phyloP scores from a whole-genome alignment of 2,888 invertebrate species.

The Scaptomyza cyrtandrae region DNA sequence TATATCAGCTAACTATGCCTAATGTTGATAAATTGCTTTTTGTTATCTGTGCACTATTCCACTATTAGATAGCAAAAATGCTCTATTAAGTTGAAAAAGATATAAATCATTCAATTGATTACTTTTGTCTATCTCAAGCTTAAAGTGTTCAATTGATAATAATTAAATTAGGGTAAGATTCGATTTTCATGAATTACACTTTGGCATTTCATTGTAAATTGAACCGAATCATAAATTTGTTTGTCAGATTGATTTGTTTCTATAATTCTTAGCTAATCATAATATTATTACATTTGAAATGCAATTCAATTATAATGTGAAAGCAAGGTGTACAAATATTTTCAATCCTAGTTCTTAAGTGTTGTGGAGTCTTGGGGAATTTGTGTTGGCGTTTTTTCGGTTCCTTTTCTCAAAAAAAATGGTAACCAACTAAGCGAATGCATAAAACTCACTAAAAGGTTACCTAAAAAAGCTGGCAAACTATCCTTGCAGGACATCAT shows the following conservation, averaged over 20 bases:
- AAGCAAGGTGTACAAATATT: not conserved
- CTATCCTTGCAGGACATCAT: conserved; percentile 43
- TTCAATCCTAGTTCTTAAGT: not conserved
- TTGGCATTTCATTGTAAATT: not conserved
- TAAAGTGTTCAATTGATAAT: not conserved
- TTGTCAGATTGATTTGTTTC: not conserved
- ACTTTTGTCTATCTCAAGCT: not conserved
- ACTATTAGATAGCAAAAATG: not conserved
- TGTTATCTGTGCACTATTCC: not conserved
- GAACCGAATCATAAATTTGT: not conserved
- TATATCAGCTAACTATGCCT: not conserved
- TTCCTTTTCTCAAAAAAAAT: not conserved
- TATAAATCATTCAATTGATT: conserved; percentile 7
- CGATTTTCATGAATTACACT: not conserved
- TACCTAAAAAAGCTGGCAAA: conserved; percentile 25
- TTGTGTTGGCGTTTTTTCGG: conserved; percentile 24
- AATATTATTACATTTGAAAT: not conserved
- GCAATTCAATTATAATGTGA: too few species aligned
- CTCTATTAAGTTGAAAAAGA: too few species aligned
- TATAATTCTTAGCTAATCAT: not conserved
- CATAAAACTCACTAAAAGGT: conserved; percentile 60
- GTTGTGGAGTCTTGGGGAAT: conserved; percentile 6
- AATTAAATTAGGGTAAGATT: not conserved
- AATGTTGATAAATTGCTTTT: conserved; percentile 6
- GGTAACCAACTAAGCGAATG: conserved; percentile 20